A percentile compares a stretch with the other conserved stretches of the same genome.
Evolutionary conservation across 2,797 vertebrate genomes (phyloP).

Genomic region (Acanthurus tractus): DNA sequence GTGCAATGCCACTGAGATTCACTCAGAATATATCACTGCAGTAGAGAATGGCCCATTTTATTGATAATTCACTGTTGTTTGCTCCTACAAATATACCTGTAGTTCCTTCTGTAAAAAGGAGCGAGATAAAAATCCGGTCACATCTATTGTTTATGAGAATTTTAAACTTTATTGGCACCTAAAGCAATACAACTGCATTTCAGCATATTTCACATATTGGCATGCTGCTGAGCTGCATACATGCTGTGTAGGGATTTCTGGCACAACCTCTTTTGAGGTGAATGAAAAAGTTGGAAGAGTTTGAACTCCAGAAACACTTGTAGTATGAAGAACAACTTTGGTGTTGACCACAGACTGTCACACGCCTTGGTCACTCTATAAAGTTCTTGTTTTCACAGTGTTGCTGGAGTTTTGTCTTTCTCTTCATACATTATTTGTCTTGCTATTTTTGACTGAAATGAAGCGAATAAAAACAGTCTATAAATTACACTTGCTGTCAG

Average conservation of each 20-base stretch:
- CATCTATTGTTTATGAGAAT: too few species aligned
- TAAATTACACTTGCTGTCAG: neutral
- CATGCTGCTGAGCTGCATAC: constrained; percentile 3
- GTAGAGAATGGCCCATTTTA: neutral
- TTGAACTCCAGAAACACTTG: neutral
- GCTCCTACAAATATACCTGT: neutral
- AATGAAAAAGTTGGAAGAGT: neutral
- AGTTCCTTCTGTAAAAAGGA: neutral
- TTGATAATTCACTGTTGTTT: too few species aligned
- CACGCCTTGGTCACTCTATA: neutral
- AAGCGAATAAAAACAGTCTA: neutral
- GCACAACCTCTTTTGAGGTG: neutral
- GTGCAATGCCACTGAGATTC: neutral
- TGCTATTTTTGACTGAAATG: neutral
- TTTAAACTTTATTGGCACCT: neutral
- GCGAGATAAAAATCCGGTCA: neutral
- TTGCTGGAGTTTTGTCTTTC: neutral
- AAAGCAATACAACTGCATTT: neutral
- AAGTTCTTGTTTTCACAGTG: neutral
- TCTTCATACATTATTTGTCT: neutral
- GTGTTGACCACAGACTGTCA: neutral
- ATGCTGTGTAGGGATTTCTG: constrained; percentile 4
- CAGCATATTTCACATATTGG: neutral
- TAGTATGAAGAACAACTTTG: neutral
- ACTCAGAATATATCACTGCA: neutral